Conservation (phyloP, 2,113 vertebrate species). For the Caranx melampygus region DNA sequence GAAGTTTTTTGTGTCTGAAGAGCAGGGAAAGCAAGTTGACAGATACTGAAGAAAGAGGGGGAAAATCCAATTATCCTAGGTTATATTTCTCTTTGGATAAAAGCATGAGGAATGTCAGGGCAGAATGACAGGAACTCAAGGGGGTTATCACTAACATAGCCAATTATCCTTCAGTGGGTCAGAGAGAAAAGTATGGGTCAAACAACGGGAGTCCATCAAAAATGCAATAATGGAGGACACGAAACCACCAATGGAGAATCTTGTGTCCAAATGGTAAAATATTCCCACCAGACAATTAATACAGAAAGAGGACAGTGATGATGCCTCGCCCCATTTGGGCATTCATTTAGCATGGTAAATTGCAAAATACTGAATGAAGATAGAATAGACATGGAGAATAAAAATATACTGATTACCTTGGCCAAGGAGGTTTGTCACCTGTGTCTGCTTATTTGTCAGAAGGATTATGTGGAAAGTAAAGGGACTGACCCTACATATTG, state of each 20-base stretch:
- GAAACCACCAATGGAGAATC: conserved; percentile 46
- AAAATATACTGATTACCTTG: not conserved
- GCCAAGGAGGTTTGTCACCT: too few species aligned
- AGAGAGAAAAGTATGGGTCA: conserved; percentile 62
- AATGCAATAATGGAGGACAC: conserved; percentile 68
- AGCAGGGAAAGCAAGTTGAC: conserved; percentile 42
- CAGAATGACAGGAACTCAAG: conserved; percentile 72
- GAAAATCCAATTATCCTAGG: conserved; percentile 70
- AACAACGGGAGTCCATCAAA: conserved; percentile 73
- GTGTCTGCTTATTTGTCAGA: too few species aligned
- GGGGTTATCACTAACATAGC: conserved; percentile 71
- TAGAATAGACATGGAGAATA: not conserved
- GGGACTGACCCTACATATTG: too few species aligned
- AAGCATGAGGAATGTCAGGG: conserved; percentile 68
- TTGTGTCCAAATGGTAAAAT: conserved; percentile 41
- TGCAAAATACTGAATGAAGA: conserved; percentile 5
- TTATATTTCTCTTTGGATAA: conserved; percentile 68
- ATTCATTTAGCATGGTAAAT: conserved; percentile 22
- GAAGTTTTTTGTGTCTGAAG: conserved; percentile 46
- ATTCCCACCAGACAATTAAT: conserved; percentile 13
- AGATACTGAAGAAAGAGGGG: conserved; percentile 30
- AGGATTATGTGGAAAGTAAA: too few species aligned
- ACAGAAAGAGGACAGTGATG: not conserved
- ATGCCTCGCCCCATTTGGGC: not conserved
- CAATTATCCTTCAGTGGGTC: conserved; percentile 76